Conservation (phyloP, 2,797 vertebrate genomes). For the Harpagifer antarcticus region DNA sequence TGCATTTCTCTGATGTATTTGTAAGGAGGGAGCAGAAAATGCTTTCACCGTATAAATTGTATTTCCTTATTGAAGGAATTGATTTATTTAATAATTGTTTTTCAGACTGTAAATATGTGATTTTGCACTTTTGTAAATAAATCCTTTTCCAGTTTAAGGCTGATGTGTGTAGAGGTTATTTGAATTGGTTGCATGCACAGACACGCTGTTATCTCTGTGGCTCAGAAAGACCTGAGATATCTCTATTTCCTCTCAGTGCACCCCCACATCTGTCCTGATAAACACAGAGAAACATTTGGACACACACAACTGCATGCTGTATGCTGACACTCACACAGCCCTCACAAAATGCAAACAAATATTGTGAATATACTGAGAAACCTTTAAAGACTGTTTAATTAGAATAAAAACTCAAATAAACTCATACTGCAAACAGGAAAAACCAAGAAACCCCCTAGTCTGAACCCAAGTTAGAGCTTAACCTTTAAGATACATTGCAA, state of each 20-base stretch:
- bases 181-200: constrained; percentile 12
- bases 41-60: too few species aligned
- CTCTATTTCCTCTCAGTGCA: constrained; percentile 23
- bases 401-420: not conserved
- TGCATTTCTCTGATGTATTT: too few species aligned
- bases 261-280: not conserved
- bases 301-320: constrained; percentile 2
- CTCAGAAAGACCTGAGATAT: constrained; percentile 36
- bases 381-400: too few species aligned
- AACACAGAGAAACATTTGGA: not conserved
- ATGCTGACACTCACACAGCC: not conserved
- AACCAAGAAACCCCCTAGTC: not conserved
- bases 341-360: not conserved
- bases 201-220: constrained; percentile 31
- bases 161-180: constrained; percentile 10
- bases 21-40: too few species aligned
- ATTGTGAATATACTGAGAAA: not conserved
- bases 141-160: constrained; percentile 8
- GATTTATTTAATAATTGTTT: too few species aligned
- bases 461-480: not conserved
- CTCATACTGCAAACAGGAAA: not conserved
- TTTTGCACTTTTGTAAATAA: too few species aligned
- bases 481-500: not conserved
- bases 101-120: too few species aligned
- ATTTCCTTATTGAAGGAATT: too few species aligned